phyloP scores from a whole-genome alignment of 2,797 vertebrate genomes.

The Microctenopoma steveboyesi region DNA sequence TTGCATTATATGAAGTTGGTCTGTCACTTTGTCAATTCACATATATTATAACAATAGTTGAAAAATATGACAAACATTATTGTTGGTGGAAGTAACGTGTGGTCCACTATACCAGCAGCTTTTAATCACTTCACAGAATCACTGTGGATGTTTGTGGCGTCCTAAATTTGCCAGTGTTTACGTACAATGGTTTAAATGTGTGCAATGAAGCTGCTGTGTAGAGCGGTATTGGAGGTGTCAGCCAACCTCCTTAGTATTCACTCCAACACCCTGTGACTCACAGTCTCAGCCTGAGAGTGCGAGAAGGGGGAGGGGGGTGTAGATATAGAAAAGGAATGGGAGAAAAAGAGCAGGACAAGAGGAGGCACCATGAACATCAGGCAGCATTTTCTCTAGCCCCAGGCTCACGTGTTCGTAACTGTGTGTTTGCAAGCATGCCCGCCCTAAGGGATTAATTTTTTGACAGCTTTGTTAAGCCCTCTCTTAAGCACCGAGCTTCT shows the following conservation, averaged over 20 bases:
- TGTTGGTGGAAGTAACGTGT: conserved; percentile 8
- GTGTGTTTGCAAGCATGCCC: conserved; percentile 70
- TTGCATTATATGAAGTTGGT: conserved; percentile 2
- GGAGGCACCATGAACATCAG: conserved; percentile 67
- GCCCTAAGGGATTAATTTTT: conserved; percentile 78
- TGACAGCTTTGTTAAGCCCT: conserved; percentile 78
- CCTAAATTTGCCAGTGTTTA: conserved; percentile 53
- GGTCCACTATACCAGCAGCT: conserved; percentile 45
- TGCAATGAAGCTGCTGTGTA: conserved; percentile 64
- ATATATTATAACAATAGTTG: background rate
- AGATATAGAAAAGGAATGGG: conserved; percentile 48
- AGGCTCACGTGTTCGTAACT: conserved; percentile 72
- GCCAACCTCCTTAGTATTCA: conserved; percentile 85
- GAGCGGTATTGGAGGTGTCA: conserved; percentile 75
- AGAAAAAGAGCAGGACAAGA: conserved; percentile 60
- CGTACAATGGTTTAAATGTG: conserved; percentile 56
- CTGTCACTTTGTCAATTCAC: background rate
- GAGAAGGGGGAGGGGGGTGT: conserved; percentile 42
- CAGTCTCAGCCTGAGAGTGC: conserved; percentile 67
- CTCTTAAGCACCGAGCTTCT: conserved; percentile 65
- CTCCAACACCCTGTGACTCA: conserved; percentile 83
- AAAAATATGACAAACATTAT: no score
- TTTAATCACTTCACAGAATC: conserved; percentile 14
- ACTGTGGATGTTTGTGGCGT: conserved; percentile 43
- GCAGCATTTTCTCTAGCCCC: conserved; percentile 67